Evolutionary conservation across 2,888 invertebrate species (phyloP), one percentile per base, ranked within the genome.

Genomic region (Chalcis sispes): DNA sequence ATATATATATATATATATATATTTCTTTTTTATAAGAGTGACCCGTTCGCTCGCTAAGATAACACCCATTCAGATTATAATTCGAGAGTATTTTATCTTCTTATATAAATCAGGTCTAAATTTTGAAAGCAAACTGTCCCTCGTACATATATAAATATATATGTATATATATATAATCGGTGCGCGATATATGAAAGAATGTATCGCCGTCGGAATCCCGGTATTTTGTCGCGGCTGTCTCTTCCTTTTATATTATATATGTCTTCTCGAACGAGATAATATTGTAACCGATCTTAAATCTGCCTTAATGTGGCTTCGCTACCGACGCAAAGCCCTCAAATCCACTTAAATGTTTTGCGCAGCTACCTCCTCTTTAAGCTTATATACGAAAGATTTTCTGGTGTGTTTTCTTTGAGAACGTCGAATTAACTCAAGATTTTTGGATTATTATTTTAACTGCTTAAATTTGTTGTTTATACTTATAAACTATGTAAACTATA

Each of bases 51-150:
- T n/a, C 25, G 18, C 42, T 71, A 71, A 75, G 70, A 75, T 75
- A 75, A 75, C 59, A 65, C 50, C 18, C 27, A 70, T 75, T 65
- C 59, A 18, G 50, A 71, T 71, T 71, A 52, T 52, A 52, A 70
- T 42, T 58, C 46, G 52, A 65, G 52, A 65, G 65, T 52, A 40
- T 58, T 75, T 69, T 70, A 70, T 75, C 50, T 65, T 65, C 64
- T 75, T 65, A 75, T n/a, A n/a, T 75, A 75, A 70, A 75, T 70
- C 70, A 70, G 70, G 4, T 75, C 64, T 69, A 58, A 69, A 74
- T 62, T 69, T 67, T 42, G 42, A 69, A 62, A 74, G 62, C 56
- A 5, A 18, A 32, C 46, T 46, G 58, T 72, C 56, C 56, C 10
- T 72, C 52, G 59, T 42, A 7, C 10, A 36, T 36, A 36, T 36